Evolutionary conservation across 2,888 invertebrate species (phyloP).

Genomic region (Bursaphelenchus okinawaensis): DNA sequence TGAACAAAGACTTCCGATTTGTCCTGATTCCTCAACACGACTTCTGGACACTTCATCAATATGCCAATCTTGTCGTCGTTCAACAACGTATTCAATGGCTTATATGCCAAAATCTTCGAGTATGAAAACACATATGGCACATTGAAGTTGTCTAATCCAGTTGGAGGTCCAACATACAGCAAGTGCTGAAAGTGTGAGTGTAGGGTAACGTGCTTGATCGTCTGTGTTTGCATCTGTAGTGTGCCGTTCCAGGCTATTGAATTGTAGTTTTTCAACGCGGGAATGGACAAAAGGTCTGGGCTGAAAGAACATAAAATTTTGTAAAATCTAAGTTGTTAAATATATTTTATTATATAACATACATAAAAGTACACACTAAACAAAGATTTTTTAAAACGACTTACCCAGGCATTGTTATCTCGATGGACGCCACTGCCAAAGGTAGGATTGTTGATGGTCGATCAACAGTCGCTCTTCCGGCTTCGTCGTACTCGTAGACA

Average conservation of each 20-base stretch:
- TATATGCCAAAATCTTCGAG: not conserved
- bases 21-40: not conserved
- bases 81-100: not conserved
- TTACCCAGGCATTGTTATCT: not conserved
- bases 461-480: slow-evolving; percentile 1
- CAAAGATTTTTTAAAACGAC: not conserved
- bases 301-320: too few species aligned
- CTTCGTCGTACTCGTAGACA: slow-evolving; percentile 13
- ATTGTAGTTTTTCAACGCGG: too few species aligned
- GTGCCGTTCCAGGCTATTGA: slow-evolving; percentile 7
- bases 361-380: too few species aligned
- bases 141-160: not conserved
- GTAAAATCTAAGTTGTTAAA: too few species aligned
- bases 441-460: slow-evolving; percentile 2
- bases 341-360: too few species aligned
- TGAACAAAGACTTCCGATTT: not conserved
- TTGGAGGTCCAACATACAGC: not conserved
- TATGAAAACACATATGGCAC: not conserved
- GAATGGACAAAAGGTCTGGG: too few species aligned
- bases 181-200: slow-evolving; percentile 2
- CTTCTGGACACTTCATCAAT: not conserved
- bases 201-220: slow-evolving; percentile 1
- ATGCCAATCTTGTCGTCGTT: slow-evolving; percentile 3
- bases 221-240: not conserved
- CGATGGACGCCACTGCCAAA: not conserved